Evolutionary conservation across 1,140 invertebrate genomes (phyloP), one percentile per base, ranked within the genome.

Genomic region (Cylas formicarius): DNA sequence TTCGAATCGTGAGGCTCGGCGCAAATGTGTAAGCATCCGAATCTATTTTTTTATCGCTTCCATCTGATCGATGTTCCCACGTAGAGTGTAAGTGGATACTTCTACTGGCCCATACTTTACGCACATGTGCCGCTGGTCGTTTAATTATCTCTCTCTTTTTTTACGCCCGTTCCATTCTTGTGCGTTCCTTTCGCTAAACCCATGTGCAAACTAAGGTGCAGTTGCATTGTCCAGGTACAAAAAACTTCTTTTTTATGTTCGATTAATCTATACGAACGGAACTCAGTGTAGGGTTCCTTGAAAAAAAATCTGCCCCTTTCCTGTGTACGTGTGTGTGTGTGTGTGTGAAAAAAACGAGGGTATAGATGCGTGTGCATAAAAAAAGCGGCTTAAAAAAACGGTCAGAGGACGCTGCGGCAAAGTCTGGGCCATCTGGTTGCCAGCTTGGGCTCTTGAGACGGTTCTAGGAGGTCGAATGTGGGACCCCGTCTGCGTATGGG

Each of bases 281-380:
- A 61, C 59, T 57, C 44, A 42, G 59, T 53, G 52, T 61, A 61
- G 57, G 57, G 56, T 61, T 61, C 55, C 57, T 57, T 55, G 23
- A 22, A 57, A 52, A 60, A 60, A 62, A 60, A 62, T 62, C 60
- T 62, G 60, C 60, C 60, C 60, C 60, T 59, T 62, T 62, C 57
- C 57, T 56, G 55, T 57, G 29, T 37, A 45, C 46, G 39, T 43
- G 29, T 37, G 50, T 48, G 39, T 43, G 42, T 37, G 38, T 48
- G 28, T 42, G 43, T 43, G 42, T 46, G 49, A 54, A 56, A 59
- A 55, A 54, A 51, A 46, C 34, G 45, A 49, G 55, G 55, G 56
- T 55, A 52, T 44, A 48, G 55, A 37, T 43, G 53, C 46, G 48
- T 53, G 57, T 53, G 57, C 57, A 60, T 60, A 62, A 60, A 62